Base-by-base conservation (phyloP, 1,140 invertebrate species). In the Cydia fagiglandana region DNA sequence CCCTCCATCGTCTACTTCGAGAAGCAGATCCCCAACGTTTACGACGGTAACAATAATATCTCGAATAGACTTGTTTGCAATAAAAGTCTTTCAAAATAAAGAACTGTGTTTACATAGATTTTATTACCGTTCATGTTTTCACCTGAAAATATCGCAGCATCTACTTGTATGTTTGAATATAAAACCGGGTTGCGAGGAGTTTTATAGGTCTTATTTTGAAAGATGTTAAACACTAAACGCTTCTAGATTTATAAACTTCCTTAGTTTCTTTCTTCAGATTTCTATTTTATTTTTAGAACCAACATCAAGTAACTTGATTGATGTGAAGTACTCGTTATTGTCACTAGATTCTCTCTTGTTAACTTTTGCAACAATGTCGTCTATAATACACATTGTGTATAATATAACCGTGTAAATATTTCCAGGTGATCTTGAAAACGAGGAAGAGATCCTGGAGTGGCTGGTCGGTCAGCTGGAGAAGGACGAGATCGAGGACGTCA, bases 401-500 rank as follows among this genome's bases (percentile, higher is more conserved):
- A n/a, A n/a, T n/a, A n/a, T n/a, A n/a, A n/a, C n/a, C n/a, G n/a
- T n/a, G n/a, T n/a, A n/a, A n/a, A 17, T 4, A 1, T 53, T 76
- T 86, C 47, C 79, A 96, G 96, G 97, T 84, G 97, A 98, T 89
- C 93, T 98, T 76, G 96, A 97, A 84, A 96, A 98, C 88, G 98
- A 98, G 92, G 96, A 98, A 85, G 96, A 97, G 87, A 97, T 98
- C 79, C 93, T 98, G 68, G 96, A 97, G 85, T 98, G 97, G 97
- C 92, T 98, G 28, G 93, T 98, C 77, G 95, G 95, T 73, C 97
- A 98, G 90, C 91, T 97, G 75, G 96, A 97, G 90, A 97, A 96
- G 81, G 98, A 98, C 91, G 97, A 98, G 94, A 98, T 98, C 83
- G 98, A 99, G 94, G 97, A 98, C 93, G 96, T 99, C 47, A 98